These are phyloP conservation scores for Drosophila pseudoananassae DNA, from an alignment of 1,140 invertebrate species.

Conservation along the genomic window DNA sequence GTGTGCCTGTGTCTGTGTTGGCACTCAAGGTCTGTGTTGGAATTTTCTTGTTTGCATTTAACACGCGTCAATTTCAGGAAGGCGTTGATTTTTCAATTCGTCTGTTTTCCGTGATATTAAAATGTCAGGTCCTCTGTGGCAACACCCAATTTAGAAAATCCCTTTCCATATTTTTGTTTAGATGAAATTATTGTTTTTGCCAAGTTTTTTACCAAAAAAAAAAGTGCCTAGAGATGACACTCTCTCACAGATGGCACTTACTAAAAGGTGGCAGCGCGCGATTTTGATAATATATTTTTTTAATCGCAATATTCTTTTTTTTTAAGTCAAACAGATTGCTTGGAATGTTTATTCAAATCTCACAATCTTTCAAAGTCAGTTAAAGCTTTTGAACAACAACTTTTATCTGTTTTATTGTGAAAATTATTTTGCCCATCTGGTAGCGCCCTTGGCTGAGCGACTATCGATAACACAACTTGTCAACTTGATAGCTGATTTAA, in stretches of 20 bases:
- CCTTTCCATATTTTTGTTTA: neutral
- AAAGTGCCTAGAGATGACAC: neutral
- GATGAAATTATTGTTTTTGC: neutral
- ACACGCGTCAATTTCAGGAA: conserved; percentile 28
- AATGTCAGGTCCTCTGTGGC: conserved; percentile 10
- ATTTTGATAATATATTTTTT: neutral
- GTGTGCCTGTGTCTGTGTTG: conserved; percentile 46
- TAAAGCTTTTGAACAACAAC: no score
- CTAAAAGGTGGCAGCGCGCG: neutral
- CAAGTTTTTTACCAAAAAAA: neutral
- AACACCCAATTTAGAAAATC: conserved; percentile 14
- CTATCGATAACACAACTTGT: conserved; percentile 48
- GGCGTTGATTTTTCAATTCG: conserved; percentile 3
- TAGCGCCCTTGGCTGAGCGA: conserved; percentile 21
- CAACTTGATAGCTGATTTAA: conserved; percentile 77
- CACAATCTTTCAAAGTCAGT: neutral
- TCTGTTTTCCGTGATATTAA: neutral
- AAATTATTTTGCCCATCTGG: neutral
- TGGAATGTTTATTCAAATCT: neutral
- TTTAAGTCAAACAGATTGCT: neutral
- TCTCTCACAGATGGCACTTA: no score
- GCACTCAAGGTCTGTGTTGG: conserved; percentile 78
- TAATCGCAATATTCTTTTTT: neutral
- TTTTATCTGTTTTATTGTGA: neutral
- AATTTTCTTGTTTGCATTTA: conserved; percentile 62